Percentiles rank a stretch among this genome's conserved stretches.
phyloP scores from a whole-genome alignment of 2,113 vertebrate genomes.

The Poecilia latipinna region DNA sequence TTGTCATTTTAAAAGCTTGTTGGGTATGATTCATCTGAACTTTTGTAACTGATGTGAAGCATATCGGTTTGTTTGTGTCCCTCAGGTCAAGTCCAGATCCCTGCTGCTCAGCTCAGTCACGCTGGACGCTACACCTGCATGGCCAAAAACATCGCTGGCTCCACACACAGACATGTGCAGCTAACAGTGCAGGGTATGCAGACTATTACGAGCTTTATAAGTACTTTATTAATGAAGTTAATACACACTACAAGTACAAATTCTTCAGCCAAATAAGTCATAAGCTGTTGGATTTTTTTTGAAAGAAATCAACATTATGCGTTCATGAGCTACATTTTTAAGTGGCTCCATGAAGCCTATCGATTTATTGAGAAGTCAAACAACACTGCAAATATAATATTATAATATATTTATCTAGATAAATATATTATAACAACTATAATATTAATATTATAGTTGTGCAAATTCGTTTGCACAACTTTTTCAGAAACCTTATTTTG shows the following conservation, averaged over 20 bases:
- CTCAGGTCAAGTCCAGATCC: slow-evolving; percentile 89
- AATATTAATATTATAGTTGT: too few relatives aligned
- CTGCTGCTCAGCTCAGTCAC: slow-evolving; percentile 83
- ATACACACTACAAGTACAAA: neutral
- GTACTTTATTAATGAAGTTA: neutral
- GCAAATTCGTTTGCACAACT: neutral
- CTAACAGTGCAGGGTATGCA: slow-evolving; percentile 88
- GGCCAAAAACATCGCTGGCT: slow-evolving; percentile 88
- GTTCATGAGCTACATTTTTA: neutral
- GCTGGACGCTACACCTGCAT: slow-evolving; percentile 87
- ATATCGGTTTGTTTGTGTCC: neutral
- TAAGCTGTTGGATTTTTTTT: neutral
- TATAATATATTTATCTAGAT: too few relatives aligned
- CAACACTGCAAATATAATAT: too few relatives aligned
- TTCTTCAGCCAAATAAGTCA: neutral
- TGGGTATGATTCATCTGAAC: fast-evolving
- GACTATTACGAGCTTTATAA: neutral
- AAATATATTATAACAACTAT: too few relatives aligned
- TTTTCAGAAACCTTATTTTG: too few relatives aligned
- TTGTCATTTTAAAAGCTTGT: neutral
- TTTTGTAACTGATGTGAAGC: neutral
- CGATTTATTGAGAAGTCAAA: too few relatives aligned
- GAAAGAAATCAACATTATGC: neutral
- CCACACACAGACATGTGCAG: slow-evolving; percentile 84
- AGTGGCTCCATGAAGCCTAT: neutral